Evolutionary conservation across 2,888 invertebrate genomes (phyloP).

Genomic region (Heliconius cydno): DNA sequence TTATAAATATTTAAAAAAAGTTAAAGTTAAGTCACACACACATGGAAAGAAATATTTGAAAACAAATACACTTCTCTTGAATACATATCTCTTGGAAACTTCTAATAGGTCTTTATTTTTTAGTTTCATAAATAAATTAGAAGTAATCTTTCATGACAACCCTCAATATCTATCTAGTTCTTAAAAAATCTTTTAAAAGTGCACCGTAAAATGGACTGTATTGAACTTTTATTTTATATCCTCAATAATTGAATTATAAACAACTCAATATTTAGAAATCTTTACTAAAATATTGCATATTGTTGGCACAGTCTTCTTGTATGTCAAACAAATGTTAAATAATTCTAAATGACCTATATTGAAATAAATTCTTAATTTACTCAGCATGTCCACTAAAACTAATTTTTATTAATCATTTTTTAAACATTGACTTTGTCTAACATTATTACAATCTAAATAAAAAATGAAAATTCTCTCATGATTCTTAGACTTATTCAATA

Average conservation of each 20-base stretch:
- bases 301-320: background rate
- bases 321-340: background rate
- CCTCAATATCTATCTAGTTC: constrained; percentile 8
- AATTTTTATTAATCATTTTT: constrained; percentile 22
- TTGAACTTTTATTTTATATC: background rate
- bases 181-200: background rate
- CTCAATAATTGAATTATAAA: background rate
- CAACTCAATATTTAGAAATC: background rate
- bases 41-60: background rate
- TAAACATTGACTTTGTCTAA: constrained; percentile 18
- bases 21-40: background rate
- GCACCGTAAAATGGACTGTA: background rate
- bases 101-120: background rate
- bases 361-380: constrained; percentile 10
- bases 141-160: constrained; percentile 6
- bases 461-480: constrained; percentile 40
- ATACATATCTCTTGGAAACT: background rate
- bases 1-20: background rate
- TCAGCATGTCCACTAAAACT: constrained; percentile 28
- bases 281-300: background rate
- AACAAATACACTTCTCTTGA: background rate
- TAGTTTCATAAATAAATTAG: background rate
- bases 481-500: constrained; percentile 7
- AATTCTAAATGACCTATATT: background rate
- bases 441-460: constrained; percentile 26